A percentile compares a stretch with the other conserved stretches of the same genome.
Conservation (phyloP, 2,113 vertebrate genomes). For the Morone saxatilis region DNA sequence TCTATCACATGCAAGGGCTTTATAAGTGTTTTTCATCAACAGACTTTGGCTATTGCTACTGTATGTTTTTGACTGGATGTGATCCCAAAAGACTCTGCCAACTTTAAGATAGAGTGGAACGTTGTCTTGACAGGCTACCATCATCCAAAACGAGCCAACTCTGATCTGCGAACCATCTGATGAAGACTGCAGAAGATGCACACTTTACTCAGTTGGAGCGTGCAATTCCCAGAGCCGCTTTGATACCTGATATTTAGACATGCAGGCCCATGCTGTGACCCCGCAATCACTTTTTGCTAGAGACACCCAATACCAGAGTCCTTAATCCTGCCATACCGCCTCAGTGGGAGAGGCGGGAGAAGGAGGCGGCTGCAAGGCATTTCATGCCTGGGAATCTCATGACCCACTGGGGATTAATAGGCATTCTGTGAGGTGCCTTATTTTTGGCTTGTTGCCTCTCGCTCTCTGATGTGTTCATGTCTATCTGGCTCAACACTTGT, state of each 20-base stretch:
- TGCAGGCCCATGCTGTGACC: slow-evolving; percentile 58
- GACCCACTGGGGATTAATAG: slow-evolving; percentile 65
- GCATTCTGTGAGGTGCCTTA: slow-evolving; percentile 45
- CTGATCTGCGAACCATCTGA: slow-evolving; percentile 52
- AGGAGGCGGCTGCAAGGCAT: slow-evolving; percentile 38
- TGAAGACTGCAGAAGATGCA: slow-evolving; percentile 2
- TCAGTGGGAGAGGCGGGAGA: slow-evolving; percentile 28
- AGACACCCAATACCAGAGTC: slow-evolving; percentile 66
- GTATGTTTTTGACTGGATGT: slow-evolving; percentile 35
- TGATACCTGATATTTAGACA: slow-evolving; percentile 73
- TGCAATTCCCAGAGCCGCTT: slow-evolving; percentile 54
- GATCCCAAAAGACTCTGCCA: slow-evolving; percentile 32
- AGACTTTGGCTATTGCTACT: slow-evolving; percentile 26
- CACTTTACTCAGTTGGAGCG: slow-evolving; percentile 30
- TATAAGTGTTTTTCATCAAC: slow-evolving; percentile 6
- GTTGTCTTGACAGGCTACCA: slow-evolving; percentile 3
- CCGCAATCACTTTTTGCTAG: slow-evolving; percentile 48
- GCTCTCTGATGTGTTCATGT: slow-evolving; percentile 25
- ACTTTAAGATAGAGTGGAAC: neutral
- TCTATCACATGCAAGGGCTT: slow-evolving; percentile 22
- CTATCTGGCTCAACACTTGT: neutral
- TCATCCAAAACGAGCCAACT: slow-evolving; percentile 26
- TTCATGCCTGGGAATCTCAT: slow-evolving; percentile 57
- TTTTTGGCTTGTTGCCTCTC: slow-evolving; percentile 44
- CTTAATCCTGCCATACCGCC: slow-evolving; percentile 51